Evolutionary conservation across 2,888 invertebrate genomes (phyloP), one percentile per base, ranked within the genome.

Genomic region (Drosophila lacicola): DNA sequence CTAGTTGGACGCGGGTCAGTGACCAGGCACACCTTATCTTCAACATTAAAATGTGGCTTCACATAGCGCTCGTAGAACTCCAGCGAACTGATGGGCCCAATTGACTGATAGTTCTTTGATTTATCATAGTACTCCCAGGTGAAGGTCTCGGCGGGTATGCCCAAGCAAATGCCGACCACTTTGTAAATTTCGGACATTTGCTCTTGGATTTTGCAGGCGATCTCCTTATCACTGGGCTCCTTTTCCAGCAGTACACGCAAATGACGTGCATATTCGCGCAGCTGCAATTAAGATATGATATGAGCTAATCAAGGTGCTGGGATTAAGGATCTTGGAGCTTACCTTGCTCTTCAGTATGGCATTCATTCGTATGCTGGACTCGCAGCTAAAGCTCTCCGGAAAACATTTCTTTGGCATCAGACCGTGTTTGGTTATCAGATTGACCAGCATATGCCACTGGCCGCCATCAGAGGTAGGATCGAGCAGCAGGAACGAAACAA

Each of bases 361-460:
- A 90, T 97, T 97, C 95, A 98, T 95, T 67, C 95, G 95, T 69
- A 94, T 87, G 79, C 96, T 96, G 45, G 95, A 94, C 85, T 96
- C 95, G 37, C 96, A 95, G 91, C 95, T 96, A 92, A 94, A 96
- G 0, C 96, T 94, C 90, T 98, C 98, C 0, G 97, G 97, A 92
- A 96, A 98, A 90, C 96, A 96, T 89, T 95, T 95, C 93, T 98
- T 98, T 58, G 98, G 98, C 93, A 98, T 95, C 56, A 98, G 92
- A 13, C 98, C 98, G 90, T 98, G 95, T 90, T 97, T 96, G 91
- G 96, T 96, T 62, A 98, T 95, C 19, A 98, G 93, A 92, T 97
- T 97, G 33, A 96, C 95, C 66, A 98, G 93, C 97, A 98, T 98
- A 90, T 97, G 97, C 98, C 97, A 98, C 91, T 98, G 98, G 0